Evolutionary conservation across 2,113 vertebrate species (phyloP).

Genomic region (Muntiacus reevesi): DNA sequence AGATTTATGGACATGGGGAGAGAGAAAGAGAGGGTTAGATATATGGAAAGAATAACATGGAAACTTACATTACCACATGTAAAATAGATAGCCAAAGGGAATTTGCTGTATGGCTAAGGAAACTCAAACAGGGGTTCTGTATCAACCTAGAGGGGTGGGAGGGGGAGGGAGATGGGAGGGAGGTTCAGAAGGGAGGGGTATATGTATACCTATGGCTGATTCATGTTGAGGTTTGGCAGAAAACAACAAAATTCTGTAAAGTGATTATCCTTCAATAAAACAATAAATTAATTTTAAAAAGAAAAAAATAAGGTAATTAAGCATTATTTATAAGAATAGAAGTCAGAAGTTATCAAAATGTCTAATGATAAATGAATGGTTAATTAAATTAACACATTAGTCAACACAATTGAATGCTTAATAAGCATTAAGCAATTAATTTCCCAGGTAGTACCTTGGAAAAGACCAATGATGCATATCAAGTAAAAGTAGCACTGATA

Average conservation of each 20-base stretch:
- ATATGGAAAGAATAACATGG: not conserved
- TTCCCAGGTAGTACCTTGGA: not conserved
- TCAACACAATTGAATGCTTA: not conserved
- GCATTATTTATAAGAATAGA: not conserved
- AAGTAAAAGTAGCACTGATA: not conserved
- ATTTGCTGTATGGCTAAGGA: not conserved
- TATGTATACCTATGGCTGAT: not conserved
- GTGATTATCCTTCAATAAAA: not conserved
- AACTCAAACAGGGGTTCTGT: not conserved
- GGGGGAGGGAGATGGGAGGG: not conserved
- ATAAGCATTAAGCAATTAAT: not conserved
- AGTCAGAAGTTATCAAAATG: not conserved
- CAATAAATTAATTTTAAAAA: not conserved
- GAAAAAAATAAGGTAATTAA: not conserved
- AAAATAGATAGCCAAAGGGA: not conserved
- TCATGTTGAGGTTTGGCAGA: not conserved
- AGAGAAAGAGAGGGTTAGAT: not conserved
- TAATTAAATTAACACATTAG: not conserved
- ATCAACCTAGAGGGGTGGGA: not conserved
- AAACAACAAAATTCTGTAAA: not conserved
- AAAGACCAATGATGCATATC: not conserved
- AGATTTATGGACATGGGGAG: not conserved
- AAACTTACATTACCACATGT: not conserved
- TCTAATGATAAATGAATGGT: not conserved
- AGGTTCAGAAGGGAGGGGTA: not conserved